Conservation (phyloP, 2,797 vertebrate genomes). For the Staurois parvus region DNA sequence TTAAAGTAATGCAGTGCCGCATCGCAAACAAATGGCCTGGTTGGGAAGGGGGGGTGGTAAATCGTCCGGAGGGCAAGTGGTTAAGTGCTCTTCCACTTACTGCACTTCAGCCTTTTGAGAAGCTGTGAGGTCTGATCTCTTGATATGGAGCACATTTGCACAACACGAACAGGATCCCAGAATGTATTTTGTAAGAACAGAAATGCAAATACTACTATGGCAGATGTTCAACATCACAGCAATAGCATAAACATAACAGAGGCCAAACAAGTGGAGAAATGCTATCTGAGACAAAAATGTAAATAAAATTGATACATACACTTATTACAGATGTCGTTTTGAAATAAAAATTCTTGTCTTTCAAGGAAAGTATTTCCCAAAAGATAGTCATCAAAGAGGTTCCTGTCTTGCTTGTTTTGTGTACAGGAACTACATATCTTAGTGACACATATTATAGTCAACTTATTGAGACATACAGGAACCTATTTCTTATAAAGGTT, state of each 20-base stretch:
- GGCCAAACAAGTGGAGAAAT: slow-evolving; percentile 11
- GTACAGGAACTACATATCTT: not conserved
- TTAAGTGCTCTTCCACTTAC: not conserved
- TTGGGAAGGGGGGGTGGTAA: no score
- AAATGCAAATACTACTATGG: not conserved
- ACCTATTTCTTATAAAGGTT: not conserved
- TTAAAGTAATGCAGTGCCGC: no score
- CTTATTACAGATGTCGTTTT: not conserved
- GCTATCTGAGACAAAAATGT: slow-evolving; percentile 3
- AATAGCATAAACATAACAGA: not conserved
- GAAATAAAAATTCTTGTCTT: not conserved
- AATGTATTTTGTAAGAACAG: not conserved
- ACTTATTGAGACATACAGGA: not conserved
- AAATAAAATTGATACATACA: slow-evolving; percentile 1
- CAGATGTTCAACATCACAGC: slow-evolving; percentile 27
- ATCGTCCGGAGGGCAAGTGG: no score
- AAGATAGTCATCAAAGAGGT: not conserved
- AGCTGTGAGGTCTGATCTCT: not conserved
- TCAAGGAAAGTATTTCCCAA: not conserved
- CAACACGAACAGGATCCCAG: not conserved
- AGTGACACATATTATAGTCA: not conserved
- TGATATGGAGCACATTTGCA: not conserved
- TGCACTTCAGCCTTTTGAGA: not conserved
- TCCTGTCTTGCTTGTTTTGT: not conserved
- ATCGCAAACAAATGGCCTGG: no score